Evolutionary conservation across 2,797 vertebrate species (phyloP), one percentile per base, ranked within the genome.

Genomic region (Astyanax mexicanus): DNA sequence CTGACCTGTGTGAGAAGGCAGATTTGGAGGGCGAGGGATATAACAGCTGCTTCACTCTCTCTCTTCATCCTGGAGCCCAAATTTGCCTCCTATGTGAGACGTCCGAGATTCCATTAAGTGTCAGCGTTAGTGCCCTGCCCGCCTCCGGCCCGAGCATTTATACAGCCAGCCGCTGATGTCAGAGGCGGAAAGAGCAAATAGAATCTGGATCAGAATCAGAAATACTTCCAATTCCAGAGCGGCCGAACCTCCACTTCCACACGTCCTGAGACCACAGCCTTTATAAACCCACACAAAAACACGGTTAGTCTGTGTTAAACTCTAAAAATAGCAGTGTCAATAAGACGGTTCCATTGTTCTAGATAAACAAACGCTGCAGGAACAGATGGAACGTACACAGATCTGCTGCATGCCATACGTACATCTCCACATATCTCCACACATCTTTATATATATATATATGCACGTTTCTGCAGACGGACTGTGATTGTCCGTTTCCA

Each of bases 141-240:
- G 27, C 55, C 72, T 61, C 49, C 27, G 32, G 44, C 55, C 23
- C 62, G 64, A 72, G 70, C 60, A 70, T 75, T 83, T 83, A 83
- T 81, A 80, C 69, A 69, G 77, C 75, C 67, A 40, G 11, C 32
- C 71, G 69, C 74, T 83, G 83, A 83, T 81, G 83, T 83, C 81
- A 85, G 57, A 40, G 58, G 10, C 23, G 23, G 35, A 51, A 23
- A 73, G 52, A 51, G 69, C 64, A 54, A 61, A 75, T 23, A 75
- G 74, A 49, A 75, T 38, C 55, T 74, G 61, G 47, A 65, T 27
- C 3, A 10, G 17, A 37, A 65, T 74, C 35, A 74, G 55, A 51
- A 42, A 74, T 54, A 73, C 10, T 54, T 74, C 38, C 35, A 54
- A 52, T 65, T 74, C 47, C 71, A 64, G 13, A 29, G 6, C 44